These are phyloP conservation scores for Coregonus sp. DNA, from an alignment of 2,797 vertebrate species.

Conservation along the genomic window DNA sequence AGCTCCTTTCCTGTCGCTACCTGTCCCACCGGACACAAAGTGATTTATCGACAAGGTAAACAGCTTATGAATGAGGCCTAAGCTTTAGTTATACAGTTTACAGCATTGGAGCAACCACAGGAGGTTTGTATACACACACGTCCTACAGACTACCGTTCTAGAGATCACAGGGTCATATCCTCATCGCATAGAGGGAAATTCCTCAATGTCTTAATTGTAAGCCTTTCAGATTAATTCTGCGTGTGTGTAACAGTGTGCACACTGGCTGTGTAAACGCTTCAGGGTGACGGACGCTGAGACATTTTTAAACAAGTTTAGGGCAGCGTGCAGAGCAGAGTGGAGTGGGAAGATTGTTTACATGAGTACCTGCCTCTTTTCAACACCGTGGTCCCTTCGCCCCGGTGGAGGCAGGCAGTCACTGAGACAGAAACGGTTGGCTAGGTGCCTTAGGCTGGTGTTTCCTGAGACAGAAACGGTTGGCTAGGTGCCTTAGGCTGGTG, in stretches of 20 bases:
- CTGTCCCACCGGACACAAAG: constrained; percentile 63
- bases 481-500: neutral
- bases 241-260: constrained; percentile 29
- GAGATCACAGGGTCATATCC: constrained; percentile 60
- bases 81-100: constrained; percentile 83
- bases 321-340: constrained; percentile 56
- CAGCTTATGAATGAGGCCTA: constrained; percentile 79
- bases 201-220: constrained; percentile 71
- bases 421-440: neutral
- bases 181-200: constrained; percentile 64
- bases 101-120: constrained; percentile 78
- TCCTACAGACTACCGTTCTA: constrained; percentile 69
- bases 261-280: constrained; percentile 63
- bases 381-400: neutral
- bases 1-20: constrained; percentile 67
- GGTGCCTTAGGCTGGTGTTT: neutral
- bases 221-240: constrained; percentile 65
- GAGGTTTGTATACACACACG: constrained; percentile 71
- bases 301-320: constrained; percentile 67
- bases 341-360: constrained; percentile 65
- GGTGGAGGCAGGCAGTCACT: neutral
- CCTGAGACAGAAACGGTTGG: neutral
- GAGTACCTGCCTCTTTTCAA: constrained; percentile 44
- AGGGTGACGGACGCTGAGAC: constrained; percentile 58
- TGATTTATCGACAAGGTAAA: constrained; percentile 82